These are phyloP conservation scores for Drosophila paulistorum DNA, from an alignment of 1,140 invertebrate species.

Conservation along the genomic window DNA sequence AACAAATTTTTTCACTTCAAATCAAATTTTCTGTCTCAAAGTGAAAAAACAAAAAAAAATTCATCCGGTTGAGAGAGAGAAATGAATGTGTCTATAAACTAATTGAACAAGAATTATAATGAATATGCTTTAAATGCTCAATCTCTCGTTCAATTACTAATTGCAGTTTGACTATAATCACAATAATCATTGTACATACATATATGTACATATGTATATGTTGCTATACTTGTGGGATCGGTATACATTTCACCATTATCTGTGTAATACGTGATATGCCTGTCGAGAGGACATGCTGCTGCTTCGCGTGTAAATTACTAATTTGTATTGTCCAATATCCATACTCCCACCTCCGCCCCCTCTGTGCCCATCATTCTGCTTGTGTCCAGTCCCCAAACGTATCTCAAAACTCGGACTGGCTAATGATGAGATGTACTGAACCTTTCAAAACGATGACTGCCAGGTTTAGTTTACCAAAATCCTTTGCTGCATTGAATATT, in stretches of 20 bases:
- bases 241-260: no score
- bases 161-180: constrained; percentile 56
- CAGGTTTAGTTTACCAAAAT: no score
- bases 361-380: neutral
- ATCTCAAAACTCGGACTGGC: neutral
- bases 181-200: constrained; percentile 54
- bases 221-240: neutral
- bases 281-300: constrained; percentile 8
- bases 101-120: constrained; percentile 35
- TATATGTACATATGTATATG: constrained; percentile 18
- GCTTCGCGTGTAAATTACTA: constrained; percentile 71
- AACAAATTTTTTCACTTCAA: constrained; percentile 14
- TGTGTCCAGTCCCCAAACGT: constrained; percentile 5
- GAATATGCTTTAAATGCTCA: constrained; percentile 43
- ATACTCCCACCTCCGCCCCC: constrained; percentile 22
- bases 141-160: constrained; percentile 54
- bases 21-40: constrained; percentile 29
- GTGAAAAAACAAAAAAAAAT: constrained; percentile 18
- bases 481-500: constrained; percentile 11
- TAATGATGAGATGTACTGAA: constrained; percentile 27
- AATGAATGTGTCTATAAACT: constrained; percentile 14
- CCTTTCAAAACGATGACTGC: constrained; percentile 19
- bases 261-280: neutral
- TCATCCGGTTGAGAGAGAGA: neutral
- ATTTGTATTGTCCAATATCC: constrained; percentile 54